Base-by-base conservation (phyloP, 2,888 invertebrate species). In the Melanargia galathea region DNA sequence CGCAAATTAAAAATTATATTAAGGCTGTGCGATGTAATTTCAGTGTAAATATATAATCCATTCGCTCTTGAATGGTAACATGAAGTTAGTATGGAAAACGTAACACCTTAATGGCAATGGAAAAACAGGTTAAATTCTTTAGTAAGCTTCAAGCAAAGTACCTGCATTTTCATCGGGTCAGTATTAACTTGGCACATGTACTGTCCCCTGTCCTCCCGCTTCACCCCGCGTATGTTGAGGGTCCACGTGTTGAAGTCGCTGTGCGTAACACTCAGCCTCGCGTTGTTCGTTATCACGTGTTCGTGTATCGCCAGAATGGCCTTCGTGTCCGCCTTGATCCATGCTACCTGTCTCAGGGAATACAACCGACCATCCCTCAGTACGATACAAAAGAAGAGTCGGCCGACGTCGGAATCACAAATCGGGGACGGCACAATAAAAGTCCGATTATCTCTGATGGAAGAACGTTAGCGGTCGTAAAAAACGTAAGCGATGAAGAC, bases 121-220 rank as follows among this genome's bases (percentile, higher is more conserved):
- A 11, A 30, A 30, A 33, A 30, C 16, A 51, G 43, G 18, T 43
- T 16, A 49, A 49, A 49, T 26, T n/a, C n/a, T 30, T 30, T 26
- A 30, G 18, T 30, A 30, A 51, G 24, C 20, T 33, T 55, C 10
- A 16, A 24, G 24, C n/a, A n/a, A 33, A 24, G 20, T 92, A 96
- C 97, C 95, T 97, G 97, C 94, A 97, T 97, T 92, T 97, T 97
- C 97, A 97, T 97, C 54, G 97, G 97, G 87, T 97, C 96, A 64
- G 97, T 97, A 89, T 97, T 97, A 79, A 98, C 97, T 93, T 98
- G 97, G 92, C 97, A 97, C 97, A 97, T 97, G 86, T 97, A 97
- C 84, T 95, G 95, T 76, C 97, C 97, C 67, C 96, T 92, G 90
- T 98, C 97, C 83, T 96, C 96, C 75, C 96, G 93, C 82, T 95